Evolutionary conservation across 2,113 vertebrate species (phyloP), one percentile per base, ranked within the genome.

Genomic region (Ploceus nigricollis): DNA sequence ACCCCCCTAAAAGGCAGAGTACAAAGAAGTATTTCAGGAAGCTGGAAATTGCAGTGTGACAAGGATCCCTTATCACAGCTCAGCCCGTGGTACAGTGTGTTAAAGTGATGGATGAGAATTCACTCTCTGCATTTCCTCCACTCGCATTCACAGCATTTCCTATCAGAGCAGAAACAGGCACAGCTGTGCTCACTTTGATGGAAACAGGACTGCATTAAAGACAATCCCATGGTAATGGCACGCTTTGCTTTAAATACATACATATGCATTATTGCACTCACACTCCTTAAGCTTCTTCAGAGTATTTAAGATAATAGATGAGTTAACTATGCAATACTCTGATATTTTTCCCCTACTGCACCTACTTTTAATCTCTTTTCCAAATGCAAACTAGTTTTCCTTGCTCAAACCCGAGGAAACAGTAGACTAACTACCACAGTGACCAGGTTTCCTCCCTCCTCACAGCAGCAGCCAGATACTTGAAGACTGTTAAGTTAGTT

Each of bases 21-120:
- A 93, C 60, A 93, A 95, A 83, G 77, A 47, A 96, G 33, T 37
- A 91, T 90, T 96, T 97, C 57, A 79, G 90, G 87, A 94, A 94
- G 65, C 90, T 91, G 50, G 78, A 96, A 97, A 95, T 30, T 90
- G 88, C 92, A 88, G 90, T 82, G 86, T 94, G 93, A 96, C 95
- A 95, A 88, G 95, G 95, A 91, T 93, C 79, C 91, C 92, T 97
- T 97, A 97, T 97, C 96, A 79, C 75, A 90, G 72, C 63, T 92
- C 81, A 88, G 93, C 69, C 84, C 71, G 40, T 35, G 91, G 86
- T 40, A 88, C 44, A 95, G 83, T 35, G 60, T 84, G 88, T 82
- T 96, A 68, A 83, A 97, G 94, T 96, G 95, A 97, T 95, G 95
- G 93, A 97, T 94, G 96, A 96, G 92, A 92, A 96, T 70, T 82